These are phyloP conservation scores for Aphis craccivora DNA, from an alignment of 1,140 invertebrate genomes.

Conservation along the genomic window DNA sequence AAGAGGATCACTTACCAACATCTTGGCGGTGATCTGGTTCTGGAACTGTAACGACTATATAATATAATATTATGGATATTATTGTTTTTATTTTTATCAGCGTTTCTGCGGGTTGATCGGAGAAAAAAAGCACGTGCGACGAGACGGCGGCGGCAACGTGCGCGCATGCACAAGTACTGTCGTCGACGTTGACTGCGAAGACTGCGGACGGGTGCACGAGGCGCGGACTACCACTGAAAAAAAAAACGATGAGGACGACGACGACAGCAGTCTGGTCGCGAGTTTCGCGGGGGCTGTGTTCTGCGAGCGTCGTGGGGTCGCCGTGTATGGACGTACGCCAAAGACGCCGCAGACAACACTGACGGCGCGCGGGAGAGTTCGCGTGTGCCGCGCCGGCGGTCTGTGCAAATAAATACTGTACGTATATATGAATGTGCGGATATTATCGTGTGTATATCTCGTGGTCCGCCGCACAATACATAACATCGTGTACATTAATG, in stretches of 20 bases:
- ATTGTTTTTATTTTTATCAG: background rate
- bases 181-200: background rate
- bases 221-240: background rate
- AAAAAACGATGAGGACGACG: background rate
- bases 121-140: background rate
- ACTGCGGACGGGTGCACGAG: too few relatives aligned
- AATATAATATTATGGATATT: background rate
- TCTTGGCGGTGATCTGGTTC: background rate
- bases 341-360: background rate
- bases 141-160: background rate
- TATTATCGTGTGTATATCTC: background rate
- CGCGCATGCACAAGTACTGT: background rate
- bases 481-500: background rate
- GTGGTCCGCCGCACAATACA: background rate
- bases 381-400: background rate
- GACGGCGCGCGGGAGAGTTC: background rate
- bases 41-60: background rate
- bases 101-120: background rate
- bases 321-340: background rate
- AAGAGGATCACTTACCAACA: background rate
- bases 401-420: background rate
- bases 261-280: background rate
- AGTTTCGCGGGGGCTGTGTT: background rate
- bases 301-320: background rate
- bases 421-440: background rate